These are phyloP conservation scores for Pemphredon lugubris DNA, from an alignment of 2,888 invertebrate genomes.

Conservation along the genomic window DNA sequence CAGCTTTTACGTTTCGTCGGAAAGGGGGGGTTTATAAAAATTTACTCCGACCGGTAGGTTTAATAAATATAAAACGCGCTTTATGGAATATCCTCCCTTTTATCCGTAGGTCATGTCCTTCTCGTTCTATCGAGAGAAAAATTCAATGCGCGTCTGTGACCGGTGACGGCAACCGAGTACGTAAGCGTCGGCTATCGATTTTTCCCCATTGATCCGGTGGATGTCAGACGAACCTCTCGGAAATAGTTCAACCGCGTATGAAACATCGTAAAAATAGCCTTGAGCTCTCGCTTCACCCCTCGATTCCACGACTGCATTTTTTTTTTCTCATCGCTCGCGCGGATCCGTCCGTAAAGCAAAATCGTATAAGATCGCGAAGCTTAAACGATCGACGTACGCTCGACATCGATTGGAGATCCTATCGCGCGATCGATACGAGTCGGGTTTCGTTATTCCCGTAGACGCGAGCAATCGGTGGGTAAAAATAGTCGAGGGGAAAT, in stretches of 20 bases:
- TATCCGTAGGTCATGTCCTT: conserved; percentile 14
- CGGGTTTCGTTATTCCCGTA: too few relatives aligned
- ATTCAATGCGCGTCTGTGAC: conserved; percentile 20
- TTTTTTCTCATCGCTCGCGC: too few relatives aligned
- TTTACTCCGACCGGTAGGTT: too few relatives aligned
- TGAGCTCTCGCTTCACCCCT: not conserved
- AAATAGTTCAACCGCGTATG: conserved; percentile 13
- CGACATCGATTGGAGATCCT: too few relatives aligned
- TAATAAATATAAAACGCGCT: not conserved
- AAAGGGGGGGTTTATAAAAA: too few relatives aligned
- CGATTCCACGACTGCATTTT: too few relatives aligned
- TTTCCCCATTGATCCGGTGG: conserved; percentile 28
- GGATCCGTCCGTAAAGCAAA: too few relatives aligned
- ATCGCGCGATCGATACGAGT: too few relatives aligned
- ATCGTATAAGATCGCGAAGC: too few relatives aligned
- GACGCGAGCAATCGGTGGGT: too few relatives aligned
- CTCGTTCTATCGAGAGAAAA: conserved; percentile 18
- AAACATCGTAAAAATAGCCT: conserved; percentile 21
- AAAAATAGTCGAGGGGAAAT: not conserved
- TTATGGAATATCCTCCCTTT: conserved; percentile 11
- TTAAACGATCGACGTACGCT: too few relatives aligned
- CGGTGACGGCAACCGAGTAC: conserved; percentile 19
- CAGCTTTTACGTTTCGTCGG: too few relatives aligned
- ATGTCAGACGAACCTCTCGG: conserved; percentile 18
- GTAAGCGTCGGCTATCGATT: conserved; percentile 35